Evolutionary conservation across 2,797 vertebrate genomes (phyloP).

Genomic region (Craterocephalus amniculus): DNA sequence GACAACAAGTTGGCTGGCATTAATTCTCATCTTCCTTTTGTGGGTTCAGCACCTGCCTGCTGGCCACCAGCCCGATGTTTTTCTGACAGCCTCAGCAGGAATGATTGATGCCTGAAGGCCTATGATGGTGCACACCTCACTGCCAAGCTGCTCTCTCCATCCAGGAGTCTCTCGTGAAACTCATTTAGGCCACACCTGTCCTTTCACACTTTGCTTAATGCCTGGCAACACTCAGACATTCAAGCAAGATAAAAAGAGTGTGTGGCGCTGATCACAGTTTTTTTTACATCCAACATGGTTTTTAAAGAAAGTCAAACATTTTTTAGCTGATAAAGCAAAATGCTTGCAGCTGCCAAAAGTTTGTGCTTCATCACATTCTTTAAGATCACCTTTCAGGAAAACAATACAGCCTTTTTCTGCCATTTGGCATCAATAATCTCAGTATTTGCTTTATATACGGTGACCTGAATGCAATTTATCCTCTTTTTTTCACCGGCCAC

Average conservation of each 20-base stretch:
- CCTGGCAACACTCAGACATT: not conserved
- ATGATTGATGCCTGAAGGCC: conserved; percentile 78
- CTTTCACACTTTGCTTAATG: conserved; percentile 9
- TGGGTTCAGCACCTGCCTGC: conserved; percentile 70
- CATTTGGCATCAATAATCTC: conserved; percentile 60
- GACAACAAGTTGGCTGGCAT: conserved; percentile 72
- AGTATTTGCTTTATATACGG: conserved; percentile 31
- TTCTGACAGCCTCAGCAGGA: conserved; percentile 70
- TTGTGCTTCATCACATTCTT: not conserved
- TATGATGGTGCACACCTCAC: conserved; percentile 48
- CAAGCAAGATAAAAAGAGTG: conserved; percentile 35
- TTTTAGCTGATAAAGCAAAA: conserved; percentile 25
- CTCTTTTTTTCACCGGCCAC: conserved; percentile 58
- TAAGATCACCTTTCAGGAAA: conserved; percentile 24
- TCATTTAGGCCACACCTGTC: conserved; percentile 60
- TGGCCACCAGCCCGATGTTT: conserved; percentile 64
- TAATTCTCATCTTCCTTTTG: conserved; percentile 68
- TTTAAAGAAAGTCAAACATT: not conserved
- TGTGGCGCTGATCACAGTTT: conserved; percentile 29
- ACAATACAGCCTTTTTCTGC: conserved; percentile 30
- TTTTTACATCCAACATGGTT: not conserved
- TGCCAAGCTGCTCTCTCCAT: conserved; percentile 49
- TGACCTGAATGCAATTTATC: conserved; percentile 53
- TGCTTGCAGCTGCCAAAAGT: not conserved
- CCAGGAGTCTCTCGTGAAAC: conserved; percentile 43